Conservation (phyloP, 2,888 invertebrate genomes). For the Acleris sparsana region DNA sequence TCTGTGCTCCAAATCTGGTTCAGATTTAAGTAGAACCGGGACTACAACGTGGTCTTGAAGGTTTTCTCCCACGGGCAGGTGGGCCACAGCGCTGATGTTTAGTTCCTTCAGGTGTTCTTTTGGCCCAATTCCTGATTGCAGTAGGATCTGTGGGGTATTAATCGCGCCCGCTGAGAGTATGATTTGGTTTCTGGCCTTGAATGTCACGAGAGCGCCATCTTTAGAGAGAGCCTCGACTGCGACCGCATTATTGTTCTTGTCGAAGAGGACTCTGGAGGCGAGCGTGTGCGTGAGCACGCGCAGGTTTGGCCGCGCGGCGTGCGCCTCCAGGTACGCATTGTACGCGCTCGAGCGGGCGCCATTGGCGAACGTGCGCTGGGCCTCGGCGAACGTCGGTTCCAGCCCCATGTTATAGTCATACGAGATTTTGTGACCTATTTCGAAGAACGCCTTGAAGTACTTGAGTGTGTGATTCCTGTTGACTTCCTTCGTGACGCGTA, state of each 20-base stretch:
- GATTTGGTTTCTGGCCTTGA: slow-evolving; percentile 14
- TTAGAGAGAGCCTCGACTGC: slow-evolving; percentile 8
- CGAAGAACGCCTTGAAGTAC: slow-evolving; percentile 10
- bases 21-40: slow-evolving; percentile 8
- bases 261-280: slow-evolving; percentile 15
- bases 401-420: slow-evolving; percentile 9
- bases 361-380: slow-evolving; percentile 12
- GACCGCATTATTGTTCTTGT: slow-evolving; percentile 8
- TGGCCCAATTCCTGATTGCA: slow-evolving; percentile 26
- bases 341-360: slow-evolving; percentile 12
- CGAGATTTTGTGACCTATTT: slow-evolving; percentile 11
- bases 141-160: slow-evolving; percentile 23
- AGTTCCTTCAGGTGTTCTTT: slow-evolving; percentile 6
- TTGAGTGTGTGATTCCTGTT: slow-evolving; percentile 11
- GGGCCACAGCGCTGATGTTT: slow-evolving; percentile 1
- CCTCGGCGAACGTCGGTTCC: background rate
- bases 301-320: slow-evolving; percentile 13
- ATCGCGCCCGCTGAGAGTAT: slow-evolving; percentile 27
- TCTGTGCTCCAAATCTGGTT: background rate
- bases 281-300: slow-evolving; percentile 2
- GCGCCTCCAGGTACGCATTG: slow-evolving; percentile 7
- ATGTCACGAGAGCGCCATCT: background rate
- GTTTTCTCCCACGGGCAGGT: slow-evolving; percentile 24
- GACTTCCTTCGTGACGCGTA: slow-evolving; percentile 8
- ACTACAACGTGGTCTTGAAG: slow-evolving; percentile 17